phyloP scores from a whole-genome alignment of 2,113 vertebrate genomes.

The Phainopepla nitens region DNA sequence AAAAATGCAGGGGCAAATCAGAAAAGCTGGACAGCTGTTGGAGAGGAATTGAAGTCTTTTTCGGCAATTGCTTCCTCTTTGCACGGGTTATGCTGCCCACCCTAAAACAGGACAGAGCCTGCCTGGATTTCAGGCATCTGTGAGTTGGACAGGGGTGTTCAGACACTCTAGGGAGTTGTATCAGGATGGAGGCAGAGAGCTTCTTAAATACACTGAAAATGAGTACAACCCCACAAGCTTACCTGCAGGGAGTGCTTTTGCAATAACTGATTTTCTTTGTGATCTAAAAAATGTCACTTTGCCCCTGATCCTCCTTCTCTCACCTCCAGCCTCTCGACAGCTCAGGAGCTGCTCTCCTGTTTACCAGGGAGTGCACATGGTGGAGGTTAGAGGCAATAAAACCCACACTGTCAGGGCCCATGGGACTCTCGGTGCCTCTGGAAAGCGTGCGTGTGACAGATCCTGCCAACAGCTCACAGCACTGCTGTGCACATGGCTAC shows the following conservation, averaged over 20 bases:
- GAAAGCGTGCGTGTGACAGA: neutral
- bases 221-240: neutral
- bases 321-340: neutral
- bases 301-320: neutral
- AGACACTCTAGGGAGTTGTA: neutral
- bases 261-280: neutral
- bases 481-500: neutral
- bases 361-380: neutral
- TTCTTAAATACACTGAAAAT: neutral
- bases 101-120: neutral
- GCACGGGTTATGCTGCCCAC: neutral
- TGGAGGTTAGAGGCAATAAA: neutral
- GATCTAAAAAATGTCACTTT: neutral
- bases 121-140: neutral
- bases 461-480: neutral
- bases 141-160: neutral
- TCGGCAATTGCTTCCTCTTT: neutral
- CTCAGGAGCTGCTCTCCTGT: neutral
- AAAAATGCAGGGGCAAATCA: slow-evolving; percentile 26
- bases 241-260: neutral
- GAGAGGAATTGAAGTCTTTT: neutral
- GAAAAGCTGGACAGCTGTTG: slow-evolving; percentile 15
- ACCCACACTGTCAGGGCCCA: neutral
- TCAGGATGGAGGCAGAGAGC: neutral
- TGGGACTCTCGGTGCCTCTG: neutral